These are phyloP conservation scores for Drosophila pseudotalamancana DNA, from an alignment of 2,888 invertebrate genomes.

Conservation along the genomic window DNA sequence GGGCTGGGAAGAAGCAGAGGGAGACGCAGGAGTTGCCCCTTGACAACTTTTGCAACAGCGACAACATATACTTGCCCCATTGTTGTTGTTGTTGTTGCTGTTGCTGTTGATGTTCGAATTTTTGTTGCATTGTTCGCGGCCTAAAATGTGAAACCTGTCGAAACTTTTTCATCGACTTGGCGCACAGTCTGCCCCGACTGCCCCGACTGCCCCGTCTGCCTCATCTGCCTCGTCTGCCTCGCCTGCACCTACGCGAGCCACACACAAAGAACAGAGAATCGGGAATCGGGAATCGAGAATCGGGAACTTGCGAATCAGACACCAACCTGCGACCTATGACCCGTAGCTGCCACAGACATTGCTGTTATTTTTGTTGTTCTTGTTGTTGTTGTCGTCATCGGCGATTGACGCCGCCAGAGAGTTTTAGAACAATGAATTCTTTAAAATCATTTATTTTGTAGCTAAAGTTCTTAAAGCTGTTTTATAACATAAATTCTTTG, in stretches of 20 bases:
- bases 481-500: too few species aligned
- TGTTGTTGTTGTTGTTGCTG: slow-evolving; percentile 4
- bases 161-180: slow-evolving; percentile 67
- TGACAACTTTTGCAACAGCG: slow-evolving; percentile 7
- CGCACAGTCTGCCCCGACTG: slow-evolving; percentile 18
- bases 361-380: slow-evolving; percentile 4
- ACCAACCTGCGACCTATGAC: slow-evolving; percentile 19
- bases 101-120: slow-evolving; percentile 10
- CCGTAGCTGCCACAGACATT: slow-evolving; percentile 17
- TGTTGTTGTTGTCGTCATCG: slow-evolving; percentile 12
- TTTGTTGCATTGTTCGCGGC: slow-evolving; percentile 61
- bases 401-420: slow-evolving; percentile 29
- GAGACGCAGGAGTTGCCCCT: slow-evolving; percentile 2
- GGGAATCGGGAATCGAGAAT: slow-evolving; percentile 5
- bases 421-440: too few species aligned
- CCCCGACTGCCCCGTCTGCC: slow-evolving; percentile 5
- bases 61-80: slow-evolving; percentile 1
- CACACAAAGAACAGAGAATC: slow-evolving; percentile 29
- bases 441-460: too few species aligned
- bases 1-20: not conserved
- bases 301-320: not conserved
- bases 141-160: slow-evolving; percentile 71
- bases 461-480: too few species aligned
- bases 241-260: slow-evolving; percentile 37
- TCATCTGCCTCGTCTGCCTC: slow-evolving; percentile 3